Evolutionary conservation across 2,888 invertebrate genomes (phyloP).

Genomic region (Silvanus unidentatus): DNA sequence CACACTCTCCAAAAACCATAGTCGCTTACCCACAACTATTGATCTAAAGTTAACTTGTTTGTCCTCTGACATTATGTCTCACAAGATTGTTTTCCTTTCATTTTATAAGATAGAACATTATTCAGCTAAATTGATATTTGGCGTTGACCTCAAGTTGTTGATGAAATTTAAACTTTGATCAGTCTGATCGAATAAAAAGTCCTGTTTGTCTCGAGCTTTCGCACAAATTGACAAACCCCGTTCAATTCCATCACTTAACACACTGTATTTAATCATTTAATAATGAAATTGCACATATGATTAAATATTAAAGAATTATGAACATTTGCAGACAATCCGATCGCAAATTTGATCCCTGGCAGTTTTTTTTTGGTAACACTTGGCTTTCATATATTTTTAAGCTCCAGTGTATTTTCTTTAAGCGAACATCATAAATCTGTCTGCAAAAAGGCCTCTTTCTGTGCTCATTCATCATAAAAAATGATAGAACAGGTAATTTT

Average conservation of each 20-base stretch:
- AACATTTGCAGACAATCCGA: too few species aligned
- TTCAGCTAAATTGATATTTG: too few species aligned
- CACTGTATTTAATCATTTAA: too few species aligned
- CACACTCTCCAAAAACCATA: neutral
- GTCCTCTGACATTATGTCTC: slow-evolving; percentile 24
- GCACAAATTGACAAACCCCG: too few species aligned
- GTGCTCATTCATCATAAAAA: slow-evolving; percentile 20
- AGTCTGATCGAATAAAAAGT: too few species aligned
- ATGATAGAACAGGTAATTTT: slow-evolving; percentile 22
- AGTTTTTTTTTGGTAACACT: slow-evolving; percentile 15
- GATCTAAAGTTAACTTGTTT: slow-evolving; percentile 30
- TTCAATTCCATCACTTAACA: too few species aligned
- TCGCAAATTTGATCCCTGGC: slow-evolving; percentile 11
- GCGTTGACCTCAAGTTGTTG: slow-evolving; percentile 3
- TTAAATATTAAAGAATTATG: too few species aligned
- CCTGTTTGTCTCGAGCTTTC: too few species aligned
- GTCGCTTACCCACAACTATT: slow-evolving; percentile 17
- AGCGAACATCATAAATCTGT: slow-evolving; percentile 23
- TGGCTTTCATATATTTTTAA: slow-evolving; percentile 9
- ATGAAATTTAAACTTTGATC: slow-evolving; percentile 4
- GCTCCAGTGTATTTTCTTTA: slow-evolving; percentile 14
- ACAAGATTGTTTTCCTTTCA: slow-evolving; percentile 11
- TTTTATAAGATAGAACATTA: neutral
- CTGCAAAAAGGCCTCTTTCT: slow-evolving; percentile 9
- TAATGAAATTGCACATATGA: too few species aligned